Evolutionary conservation across 2,113 vertebrate species (phyloP).

Genomic region (Oncorhynchus keta): DNA sequence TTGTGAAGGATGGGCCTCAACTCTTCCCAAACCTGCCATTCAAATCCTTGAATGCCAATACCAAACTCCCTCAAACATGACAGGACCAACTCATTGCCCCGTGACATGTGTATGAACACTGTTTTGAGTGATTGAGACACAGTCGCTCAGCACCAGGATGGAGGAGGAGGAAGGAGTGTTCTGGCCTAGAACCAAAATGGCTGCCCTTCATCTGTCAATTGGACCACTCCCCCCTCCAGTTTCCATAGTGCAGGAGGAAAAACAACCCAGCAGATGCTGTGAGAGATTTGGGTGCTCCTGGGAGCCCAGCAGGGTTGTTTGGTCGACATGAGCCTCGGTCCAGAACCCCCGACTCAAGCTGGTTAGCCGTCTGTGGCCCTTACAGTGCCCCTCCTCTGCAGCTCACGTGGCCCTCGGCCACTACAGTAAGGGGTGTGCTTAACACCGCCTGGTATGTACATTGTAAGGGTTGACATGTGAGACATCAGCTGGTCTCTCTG

Average conservation of each 20-base stretch:
- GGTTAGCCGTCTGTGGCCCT: conserved; percentile 41
- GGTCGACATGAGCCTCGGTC: conserved; percentile 30
- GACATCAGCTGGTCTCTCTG: too few species aligned
- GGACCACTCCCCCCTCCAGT: too few species aligned
- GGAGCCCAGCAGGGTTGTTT: conserved; percentile 35
- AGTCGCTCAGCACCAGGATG: neutral
- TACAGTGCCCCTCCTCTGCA: neutral
- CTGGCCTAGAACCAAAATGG: conserved; percentile 32
- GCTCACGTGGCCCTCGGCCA: neutral
- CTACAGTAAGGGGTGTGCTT: neutral
- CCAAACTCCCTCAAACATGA: too few species aligned
- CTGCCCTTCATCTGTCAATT: conserved; percentile 14
- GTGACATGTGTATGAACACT: too few species aligned
- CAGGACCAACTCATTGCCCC: too few species aligned
- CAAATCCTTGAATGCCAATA: too few species aligned
- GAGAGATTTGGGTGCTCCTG: conserved; percentile 31
- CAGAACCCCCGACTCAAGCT: conserved; percentile 42
- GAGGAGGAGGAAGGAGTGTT: neutral
- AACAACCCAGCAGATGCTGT: conserved; percentile 47
- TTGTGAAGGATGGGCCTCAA: too few species aligned
- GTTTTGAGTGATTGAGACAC: conserved; percentile 4
- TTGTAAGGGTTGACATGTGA: too few species aligned
- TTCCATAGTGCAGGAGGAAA: conserved; percentile 1
- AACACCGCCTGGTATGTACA: too few species aligned
- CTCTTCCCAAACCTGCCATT: too few species aligned